These are phyloP conservation scores for Drosophila pegasa DNA, from an alignment of 2,888 invertebrate species.

Conservation along the genomic window DNA sequence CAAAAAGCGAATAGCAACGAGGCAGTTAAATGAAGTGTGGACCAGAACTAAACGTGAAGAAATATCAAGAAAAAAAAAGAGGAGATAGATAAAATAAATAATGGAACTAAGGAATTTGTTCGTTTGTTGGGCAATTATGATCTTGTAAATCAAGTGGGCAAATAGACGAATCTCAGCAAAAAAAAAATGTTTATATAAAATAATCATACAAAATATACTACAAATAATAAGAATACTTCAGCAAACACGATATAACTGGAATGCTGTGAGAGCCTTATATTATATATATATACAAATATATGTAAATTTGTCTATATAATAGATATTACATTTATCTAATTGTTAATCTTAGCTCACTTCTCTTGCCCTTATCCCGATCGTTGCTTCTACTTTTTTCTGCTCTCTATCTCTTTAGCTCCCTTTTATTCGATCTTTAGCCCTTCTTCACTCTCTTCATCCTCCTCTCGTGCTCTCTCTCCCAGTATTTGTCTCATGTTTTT, in stretches of 20 bases:
- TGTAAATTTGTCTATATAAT: neutral
- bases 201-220: neutral
- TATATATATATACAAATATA: neutral
- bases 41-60: constrained; percentile 19
- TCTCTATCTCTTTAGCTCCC: neutral
- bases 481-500: too few species aligned
- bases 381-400: neutral
- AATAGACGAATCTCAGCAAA: constrained; percentile 1
- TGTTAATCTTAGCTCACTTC: neutral
- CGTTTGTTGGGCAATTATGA: constrained; percentile 7
- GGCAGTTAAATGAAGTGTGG: constrained; percentile 27
- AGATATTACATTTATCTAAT: neutral
- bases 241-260: neutral
- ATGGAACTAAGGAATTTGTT: neutral
- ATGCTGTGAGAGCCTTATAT: neutral
- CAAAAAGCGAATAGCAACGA: constrained; percentile 16
- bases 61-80: neutral
- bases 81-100: constrained; percentile 1
- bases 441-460: too few species aligned
- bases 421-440: too few species aligned
- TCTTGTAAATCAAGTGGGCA: constrained; percentile 10
- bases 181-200: neutral
- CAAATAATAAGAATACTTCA: neutral
- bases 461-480: too few species aligned
- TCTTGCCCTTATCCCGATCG: neutral